Percentiles rank a stretch among this genome's conserved stretches.
Evolutionary conservation across 1,140 invertebrate species (phyloP).

Genomic region (Palaemon carinicauda): DNA sequence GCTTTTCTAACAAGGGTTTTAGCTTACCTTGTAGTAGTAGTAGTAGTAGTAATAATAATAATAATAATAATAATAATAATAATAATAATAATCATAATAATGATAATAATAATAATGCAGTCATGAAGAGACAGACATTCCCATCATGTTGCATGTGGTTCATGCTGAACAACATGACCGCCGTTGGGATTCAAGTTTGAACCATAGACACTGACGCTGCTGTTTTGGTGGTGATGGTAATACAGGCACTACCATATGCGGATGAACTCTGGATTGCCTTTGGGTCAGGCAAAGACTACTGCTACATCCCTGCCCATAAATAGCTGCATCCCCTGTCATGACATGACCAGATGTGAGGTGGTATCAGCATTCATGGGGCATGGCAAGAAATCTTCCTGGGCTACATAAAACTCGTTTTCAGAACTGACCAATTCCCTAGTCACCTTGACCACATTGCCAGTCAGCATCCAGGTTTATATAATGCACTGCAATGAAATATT

Average conservation of each 20-base stretch:
- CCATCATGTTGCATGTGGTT: slow-evolving; percentile 18
- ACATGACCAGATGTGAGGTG: neutral
- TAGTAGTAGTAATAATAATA: no score
- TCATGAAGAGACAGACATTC: slow-evolving; percentile 16
- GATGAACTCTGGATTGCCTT: no score
- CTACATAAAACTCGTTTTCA: neutral
- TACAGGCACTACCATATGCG: neutral
- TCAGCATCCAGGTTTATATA: neutral
- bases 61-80: no score
- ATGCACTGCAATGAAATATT: neutral
- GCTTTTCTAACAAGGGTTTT: no score
- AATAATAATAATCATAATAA: no score
- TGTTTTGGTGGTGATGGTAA: neutral
- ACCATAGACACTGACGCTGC: neutral
- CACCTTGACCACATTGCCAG: neutral
- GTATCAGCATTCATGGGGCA: neutral
- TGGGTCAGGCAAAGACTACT: neutral
- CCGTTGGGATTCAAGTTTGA: neutral
- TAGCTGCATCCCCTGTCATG: neutral
- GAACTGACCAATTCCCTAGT: neutral
- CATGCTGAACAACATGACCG: neutral
- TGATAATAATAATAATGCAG: no score
- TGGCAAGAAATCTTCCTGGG: neutral
- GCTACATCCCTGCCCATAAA: slow-evolving; percentile 23
- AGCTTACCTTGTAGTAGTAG: no score